phyloP scores from a whole-genome alignment of 2,797 vertebrate species.

The Leptoclinus maculatus region DNA sequence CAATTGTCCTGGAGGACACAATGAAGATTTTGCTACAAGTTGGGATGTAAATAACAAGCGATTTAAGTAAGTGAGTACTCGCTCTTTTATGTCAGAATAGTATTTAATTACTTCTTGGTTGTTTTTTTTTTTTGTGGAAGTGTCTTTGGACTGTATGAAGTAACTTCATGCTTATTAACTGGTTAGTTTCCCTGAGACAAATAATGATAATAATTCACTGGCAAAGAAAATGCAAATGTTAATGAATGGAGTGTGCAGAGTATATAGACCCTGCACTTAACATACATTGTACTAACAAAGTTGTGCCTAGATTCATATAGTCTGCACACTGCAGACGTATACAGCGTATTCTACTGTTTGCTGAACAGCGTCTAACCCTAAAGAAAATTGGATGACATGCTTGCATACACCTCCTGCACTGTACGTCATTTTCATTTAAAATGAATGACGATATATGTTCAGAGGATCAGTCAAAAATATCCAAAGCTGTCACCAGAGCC shows the following conservation, averaged over 20 bases:
- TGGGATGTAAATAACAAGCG: slow-evolving; percentile 48
- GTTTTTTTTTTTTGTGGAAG: slow-evolving; percentile 13
- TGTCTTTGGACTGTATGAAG: slow-evolving; percentile 45
- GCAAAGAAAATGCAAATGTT: slow-evolving; percentile 34
- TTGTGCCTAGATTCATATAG: not conserved
- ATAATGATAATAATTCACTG: slow-evolving; percentile 63
- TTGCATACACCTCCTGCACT: not conserved
- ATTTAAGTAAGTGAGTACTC: slow-evolving; percentile 23
- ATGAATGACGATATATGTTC: not conserved
- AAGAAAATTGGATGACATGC: not conserved
- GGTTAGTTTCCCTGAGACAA: slow-evolving; percentile 45
- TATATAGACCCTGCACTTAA: not conserved
- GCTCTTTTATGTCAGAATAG: slow-evolving; percentile 8
- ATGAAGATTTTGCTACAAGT: slow-evolving; percentile 60
- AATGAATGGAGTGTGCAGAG: not conserved
- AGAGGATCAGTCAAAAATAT: not conserved
- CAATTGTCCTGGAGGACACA: slow-evolving; percentile 48
- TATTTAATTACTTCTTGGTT: slow-evolving; percentile 32
- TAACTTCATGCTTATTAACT: slow-evolving; percentile 67
- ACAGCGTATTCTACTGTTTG: too few relatives aligned
- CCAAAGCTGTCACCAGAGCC: not conserved
- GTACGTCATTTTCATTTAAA: not conserved
- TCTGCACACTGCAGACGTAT: too few relatives aligned
- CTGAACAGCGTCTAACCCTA: not conserved
- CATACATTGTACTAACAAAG: not conserved